Base-by-base conservation (phyloP, 1,140 invertebrate species). In the Heliconius nattereri region DNA sequence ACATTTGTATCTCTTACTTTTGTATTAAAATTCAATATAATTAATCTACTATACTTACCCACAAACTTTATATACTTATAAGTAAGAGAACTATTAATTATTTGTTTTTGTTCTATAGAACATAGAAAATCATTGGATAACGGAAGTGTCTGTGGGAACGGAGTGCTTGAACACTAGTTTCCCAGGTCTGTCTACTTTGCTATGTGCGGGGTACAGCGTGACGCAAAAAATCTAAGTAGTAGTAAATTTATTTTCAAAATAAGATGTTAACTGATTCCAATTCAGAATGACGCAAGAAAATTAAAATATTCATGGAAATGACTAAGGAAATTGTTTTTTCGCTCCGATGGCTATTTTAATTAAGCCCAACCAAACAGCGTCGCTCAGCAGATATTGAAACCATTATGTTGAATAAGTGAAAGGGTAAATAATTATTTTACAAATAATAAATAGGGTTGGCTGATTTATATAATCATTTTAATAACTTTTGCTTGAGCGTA, bases 291-390 rank as follows among this genome's bases (percentile, higher is more conserved):
- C 26, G 26, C 26, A 66, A 66, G 60, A 73, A 85, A 84, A 85
- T 85, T 72, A 78, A 73, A 80, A 80, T 80, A 80, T 73, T 76
- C 52, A 35, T 35, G 79, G 75, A 80, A 80, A 85, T 80, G 60
- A 81, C 80, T 75, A 70, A 79, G 79, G 84, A 82, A 84, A 85
- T 85, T 81, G 75, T 83, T 84, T 84, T 85, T 85, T 80, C 84
- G 77, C 82, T 80, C 76, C 72, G 52, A 75, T 79, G 80, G 78
- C 66, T 57, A 84, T 85, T 81, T 81, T 81, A 85, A 85, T 85
- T 85, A 79, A 82, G 75, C 74, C 29, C 78, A 70, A 23, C 49
- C 76, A 83, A 83, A 80, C 76, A 71, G 74, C 71, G 11, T 20
- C 60, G 32, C 74, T 76, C 45, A 80, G 66, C 16, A 71, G 75